phyloP scores from a whole-genome alignment of 2,113 vertebrate species.

The Ahaetulla prasina region DNA sequence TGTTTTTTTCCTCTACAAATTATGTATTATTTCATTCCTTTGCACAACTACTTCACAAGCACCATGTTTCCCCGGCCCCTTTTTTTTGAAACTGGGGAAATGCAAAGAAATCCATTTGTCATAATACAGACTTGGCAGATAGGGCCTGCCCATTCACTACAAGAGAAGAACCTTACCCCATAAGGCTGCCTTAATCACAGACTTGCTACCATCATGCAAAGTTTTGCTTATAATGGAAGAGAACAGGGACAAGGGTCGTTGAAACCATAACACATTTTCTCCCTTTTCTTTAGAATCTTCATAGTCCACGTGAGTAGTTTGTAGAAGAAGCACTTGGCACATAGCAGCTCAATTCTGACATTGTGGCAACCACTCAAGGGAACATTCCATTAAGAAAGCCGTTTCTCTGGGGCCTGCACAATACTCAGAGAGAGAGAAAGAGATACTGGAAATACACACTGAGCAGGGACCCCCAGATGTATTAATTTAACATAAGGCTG shows the following conservation, averaged over 20 bases:
- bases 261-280: neutral
- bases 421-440: neutral
- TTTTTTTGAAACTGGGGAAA: neutral
- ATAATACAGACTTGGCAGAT: neutral
- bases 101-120: neutral
- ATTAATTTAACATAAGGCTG: neutral
- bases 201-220: neutral
- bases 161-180: neutral
- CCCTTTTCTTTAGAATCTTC: neutral
- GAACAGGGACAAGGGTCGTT: neutral
- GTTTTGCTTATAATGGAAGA: neutral
- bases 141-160: neutral
- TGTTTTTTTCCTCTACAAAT: neutral
- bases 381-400: neutral
- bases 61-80: neutral
- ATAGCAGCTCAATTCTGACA: neutral
- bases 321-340: neutral
- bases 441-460: neutral
- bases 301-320: neutral
- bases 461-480: neutral
- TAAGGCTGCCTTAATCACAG: neutral
- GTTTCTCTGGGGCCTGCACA: neutral
- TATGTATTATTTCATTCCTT: neutral
- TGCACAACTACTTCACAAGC: neutral
- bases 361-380: neutral